Conservation (phyloP, 2,888 invertebrate species). For the Agrotis clavis region DNA sequence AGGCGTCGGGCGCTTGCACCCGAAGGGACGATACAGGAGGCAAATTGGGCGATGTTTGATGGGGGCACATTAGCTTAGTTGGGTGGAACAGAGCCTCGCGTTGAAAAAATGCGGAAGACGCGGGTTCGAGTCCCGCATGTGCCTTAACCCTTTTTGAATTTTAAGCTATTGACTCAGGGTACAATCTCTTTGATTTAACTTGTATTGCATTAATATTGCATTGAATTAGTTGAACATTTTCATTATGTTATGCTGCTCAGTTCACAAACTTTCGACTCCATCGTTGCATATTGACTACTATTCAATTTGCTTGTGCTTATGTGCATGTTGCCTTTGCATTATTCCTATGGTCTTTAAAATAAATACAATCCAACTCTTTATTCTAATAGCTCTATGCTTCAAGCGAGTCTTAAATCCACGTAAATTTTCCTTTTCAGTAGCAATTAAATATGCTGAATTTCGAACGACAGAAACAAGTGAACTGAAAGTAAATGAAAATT, state of each 20-base stretch:
- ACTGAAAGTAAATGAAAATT: not conserved
- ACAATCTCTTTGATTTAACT: not conserved
- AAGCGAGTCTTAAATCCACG: too few species aligned
- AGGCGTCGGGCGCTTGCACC: not conserved
- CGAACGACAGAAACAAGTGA: not conserved
- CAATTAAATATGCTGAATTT: not conserved
- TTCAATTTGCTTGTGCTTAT: too few species aligned
- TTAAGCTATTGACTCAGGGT: not conserved
- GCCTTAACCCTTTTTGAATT: not conserved
- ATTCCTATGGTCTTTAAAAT: too few species aligned
- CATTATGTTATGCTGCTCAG: too few species aligned
- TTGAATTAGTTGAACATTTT: too few species aligned
- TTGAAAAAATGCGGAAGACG: not conserved
- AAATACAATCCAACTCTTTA: too few species aligned
- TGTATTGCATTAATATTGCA: too few species aligned
- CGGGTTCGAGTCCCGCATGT: conserved; percentile 3
- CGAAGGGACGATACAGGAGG: not conserved
- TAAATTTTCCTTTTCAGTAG: too few species aligned
- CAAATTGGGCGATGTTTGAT: not conserved
- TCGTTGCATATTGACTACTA: too few species aligned
- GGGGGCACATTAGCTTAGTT: not conserved
- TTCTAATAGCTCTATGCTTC: too few species aligned
- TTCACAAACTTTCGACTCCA: too few species aligned
- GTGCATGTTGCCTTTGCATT: too few species aligned
- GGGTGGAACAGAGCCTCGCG: not conserved